These are phyloP conservation scores for Zaprionus obscuricornis DNA, from an alignment of 2,888 invertebrate species.

Conservation along the genomic window DNA sequence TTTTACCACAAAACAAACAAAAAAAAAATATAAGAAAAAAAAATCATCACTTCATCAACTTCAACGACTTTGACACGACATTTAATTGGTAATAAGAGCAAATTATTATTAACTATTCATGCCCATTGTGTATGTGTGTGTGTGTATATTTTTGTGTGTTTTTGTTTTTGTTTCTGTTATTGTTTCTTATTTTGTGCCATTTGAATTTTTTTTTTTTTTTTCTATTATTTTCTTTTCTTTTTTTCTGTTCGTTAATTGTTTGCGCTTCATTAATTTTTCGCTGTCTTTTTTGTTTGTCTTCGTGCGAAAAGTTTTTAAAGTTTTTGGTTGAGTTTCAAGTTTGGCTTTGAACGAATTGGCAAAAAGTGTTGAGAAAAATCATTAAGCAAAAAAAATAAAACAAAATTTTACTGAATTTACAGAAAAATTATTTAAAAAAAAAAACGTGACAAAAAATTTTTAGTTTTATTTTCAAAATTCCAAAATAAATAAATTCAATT, in stretches of 20 bases:
- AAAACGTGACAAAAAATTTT: conserved; percentile 15
- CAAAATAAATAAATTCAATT: conserved; percentile 19
- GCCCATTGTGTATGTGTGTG: conserved; percentile 65
- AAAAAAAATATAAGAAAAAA: conserved; percentile 15
- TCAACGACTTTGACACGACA: conserved; percentile 76
- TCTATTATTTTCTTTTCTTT: conserved; percentile 17
- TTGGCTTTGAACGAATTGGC: conserved; percentile 73
- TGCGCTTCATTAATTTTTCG: conserved; percentile 51
- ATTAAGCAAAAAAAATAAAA: no score
- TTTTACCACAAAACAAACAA: conserved; percentile 22
- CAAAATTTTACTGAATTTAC: conserved; percentile 11
- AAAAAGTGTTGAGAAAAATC: no score
- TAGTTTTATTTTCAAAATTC: not conserved
- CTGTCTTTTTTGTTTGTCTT: conserved; percentile 38
- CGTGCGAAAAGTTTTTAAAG: conserved; percentile 12
- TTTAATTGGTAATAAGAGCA: conserved; percentile 77
- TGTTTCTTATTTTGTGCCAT: conserved; percentile 54
- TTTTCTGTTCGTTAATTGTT: conserved; percentile 55
- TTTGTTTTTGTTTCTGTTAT: conserved; percentile 56
- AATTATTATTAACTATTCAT: conserved; percentile 68
- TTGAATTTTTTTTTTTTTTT: conserved; percentile 56
- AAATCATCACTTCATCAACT: conserved; percentile 57
- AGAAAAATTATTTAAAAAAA: conserved; percentile 19
- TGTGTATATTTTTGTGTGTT: no score
- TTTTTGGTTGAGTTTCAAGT: conserved; percentile 56